Percentiles rank a stretch among this genome's conserved stretches.
Conservation (phyloP, 1,140 invertebrate genomes). For the Leguminivora glycinivorella region DNA sequence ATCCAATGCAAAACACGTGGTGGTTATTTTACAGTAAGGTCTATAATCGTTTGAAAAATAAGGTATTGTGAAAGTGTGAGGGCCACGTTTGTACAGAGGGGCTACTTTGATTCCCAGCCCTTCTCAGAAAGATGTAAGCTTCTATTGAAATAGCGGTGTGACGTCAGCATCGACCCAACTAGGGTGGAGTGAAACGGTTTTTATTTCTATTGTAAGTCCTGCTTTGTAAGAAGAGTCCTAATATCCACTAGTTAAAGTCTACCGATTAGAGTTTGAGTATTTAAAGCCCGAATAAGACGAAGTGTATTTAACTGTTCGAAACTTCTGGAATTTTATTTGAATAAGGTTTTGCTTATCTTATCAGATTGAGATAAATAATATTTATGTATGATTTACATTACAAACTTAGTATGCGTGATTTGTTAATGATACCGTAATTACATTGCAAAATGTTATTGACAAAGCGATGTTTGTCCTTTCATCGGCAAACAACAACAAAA, state of each 20-base stretch:
- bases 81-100: slow-evolving; percentile 21
- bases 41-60: background rate
- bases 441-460: slow-evolving; percentile 5
- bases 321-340: slow-evolving; percentile 19
- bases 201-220: slow-evolving; percentile 11
- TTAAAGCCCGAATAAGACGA: slow-evolving; percentile 4
- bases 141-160: slow-evolving; percentile 11
- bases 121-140: slow-evolving; percentile 19
- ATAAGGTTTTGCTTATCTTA: slow-evolving; percentile 22
- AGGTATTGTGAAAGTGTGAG: slow-evolving; percentile 9
- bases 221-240: slow-evolving; percentile 3
- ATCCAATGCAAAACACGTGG: background rate
- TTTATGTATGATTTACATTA: background rate
- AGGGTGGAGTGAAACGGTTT: slow-evolving; percentile 19
- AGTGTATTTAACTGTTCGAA: background rate
- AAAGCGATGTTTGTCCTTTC: background rate
- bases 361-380: background rate
- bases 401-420: slow-evolving; percentile 20
- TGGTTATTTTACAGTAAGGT: background rate
- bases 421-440: slow-evolving; percentile 28
- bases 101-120: slow-evolving; percentile 19
- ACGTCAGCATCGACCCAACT: slow-evolving; percentile 1
- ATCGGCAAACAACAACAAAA: background rate
- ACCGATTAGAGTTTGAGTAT: background rate
- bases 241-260: background rate